phyloP scores from a whole-genome alignment of 2,113 vertebrate genomes.

The Ploceus nigricollis region DNA sequence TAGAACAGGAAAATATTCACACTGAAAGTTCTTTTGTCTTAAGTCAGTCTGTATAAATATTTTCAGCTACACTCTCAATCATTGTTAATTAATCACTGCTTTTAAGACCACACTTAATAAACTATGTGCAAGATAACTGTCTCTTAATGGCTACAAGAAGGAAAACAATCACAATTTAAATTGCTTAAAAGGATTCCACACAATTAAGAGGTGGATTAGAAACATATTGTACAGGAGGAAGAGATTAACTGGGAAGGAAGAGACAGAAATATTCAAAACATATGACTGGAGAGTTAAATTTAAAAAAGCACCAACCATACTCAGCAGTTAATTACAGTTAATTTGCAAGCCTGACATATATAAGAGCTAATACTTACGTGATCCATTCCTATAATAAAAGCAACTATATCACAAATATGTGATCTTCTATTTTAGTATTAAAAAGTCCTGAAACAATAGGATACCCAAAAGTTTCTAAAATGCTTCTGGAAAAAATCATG shows the following conservation, averaged over 20 bases:
- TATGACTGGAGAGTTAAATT: not conserved
- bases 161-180: not conserved
- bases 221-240: not conserved
- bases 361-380: not conserved
- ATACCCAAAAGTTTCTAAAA: not conserved
- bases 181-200: not conserved
- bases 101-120: not conserved
- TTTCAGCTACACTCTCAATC: not conserved
- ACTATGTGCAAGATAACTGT: not conserved
- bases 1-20: not conserved
- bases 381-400: not conserved
- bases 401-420: rapidly evolving
- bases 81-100: not conserved
- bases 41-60: not conserved
- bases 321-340: not conserved
- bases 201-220: not conserved
- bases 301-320: not conserved
- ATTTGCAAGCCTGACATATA: not conserved
- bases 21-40: not conserved
- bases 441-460: not conserved
- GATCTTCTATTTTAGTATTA: not conserved
- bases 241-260: not conserved
- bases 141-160: not conserved
- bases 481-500: not conserved
- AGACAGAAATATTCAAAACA: not conserved